Evolutionary conservation across 2,113 vertebrate genomes (phyloP).

Genomic region (Spheniscus mendiculus): DNA sequence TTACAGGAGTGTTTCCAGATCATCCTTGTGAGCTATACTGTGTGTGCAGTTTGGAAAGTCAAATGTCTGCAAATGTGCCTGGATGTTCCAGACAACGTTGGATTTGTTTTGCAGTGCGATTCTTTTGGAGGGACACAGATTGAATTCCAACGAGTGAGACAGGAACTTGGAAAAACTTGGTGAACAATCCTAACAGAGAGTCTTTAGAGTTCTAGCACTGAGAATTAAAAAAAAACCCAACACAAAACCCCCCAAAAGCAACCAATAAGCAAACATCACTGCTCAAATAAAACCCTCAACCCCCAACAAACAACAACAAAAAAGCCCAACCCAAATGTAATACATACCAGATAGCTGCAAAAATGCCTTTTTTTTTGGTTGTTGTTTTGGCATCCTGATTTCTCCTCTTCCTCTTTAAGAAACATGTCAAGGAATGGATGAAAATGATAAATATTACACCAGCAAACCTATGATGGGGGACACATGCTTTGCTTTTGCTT

Average conservation of each 20-base stretch:
- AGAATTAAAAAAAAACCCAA: background rate
- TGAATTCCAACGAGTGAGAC: background rate
- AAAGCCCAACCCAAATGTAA: background rate
- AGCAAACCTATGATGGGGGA: background rate
- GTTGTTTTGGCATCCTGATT: background rate
- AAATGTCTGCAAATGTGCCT: background rate
- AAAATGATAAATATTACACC: background rate
- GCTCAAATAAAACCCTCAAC: accelerated
- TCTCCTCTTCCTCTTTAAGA: background rate
- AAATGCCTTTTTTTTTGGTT: background rate
- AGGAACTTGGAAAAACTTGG: background rate
- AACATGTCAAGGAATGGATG: background rate
- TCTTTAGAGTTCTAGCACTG: background rate
- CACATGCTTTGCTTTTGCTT: accelerated
- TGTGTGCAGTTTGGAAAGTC: background rate
- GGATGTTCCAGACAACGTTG: background rate
- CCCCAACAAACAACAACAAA: background rate
- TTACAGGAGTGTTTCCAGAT: background rate
- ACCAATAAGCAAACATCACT: background rate
- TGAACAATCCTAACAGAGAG: background rate
- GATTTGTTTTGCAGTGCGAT: background rate
- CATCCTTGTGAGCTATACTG: background rate
- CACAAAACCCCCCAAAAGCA: background rate
- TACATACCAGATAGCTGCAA: background rate
- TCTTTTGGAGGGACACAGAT: background rate